Evolutionary conservation across 1,140 invertebrate genomes (phyloP).

Genomic region (Rhagoletis zephyria): DNA sequence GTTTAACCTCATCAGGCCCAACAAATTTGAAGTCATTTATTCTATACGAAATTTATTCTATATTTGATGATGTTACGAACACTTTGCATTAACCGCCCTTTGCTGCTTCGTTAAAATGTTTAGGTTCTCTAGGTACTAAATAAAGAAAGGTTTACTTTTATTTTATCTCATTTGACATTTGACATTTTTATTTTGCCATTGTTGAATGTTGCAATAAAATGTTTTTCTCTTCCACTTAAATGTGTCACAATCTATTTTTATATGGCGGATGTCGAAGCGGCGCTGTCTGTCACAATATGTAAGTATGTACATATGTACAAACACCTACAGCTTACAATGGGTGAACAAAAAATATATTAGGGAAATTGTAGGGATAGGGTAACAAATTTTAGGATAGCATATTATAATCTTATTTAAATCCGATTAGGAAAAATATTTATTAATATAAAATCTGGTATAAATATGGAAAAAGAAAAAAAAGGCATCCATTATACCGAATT

Average conservation of each 20-base stretch:
- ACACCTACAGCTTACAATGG: too few species aligned
- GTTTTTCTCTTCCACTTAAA: conserved; percentile 26
- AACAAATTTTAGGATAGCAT: too few species aligned
- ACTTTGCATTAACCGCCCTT: background rate
- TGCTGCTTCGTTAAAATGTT: background rate
- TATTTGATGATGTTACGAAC: conserved; percentile 26
- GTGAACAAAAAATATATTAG: too few species aligned
- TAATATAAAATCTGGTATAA: too few species aligned
- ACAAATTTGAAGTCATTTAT: conserved; percentile 41
- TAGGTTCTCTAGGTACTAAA: background rate
- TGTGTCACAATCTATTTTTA: conserved; percentile 4
- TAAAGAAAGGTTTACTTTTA: background rate
- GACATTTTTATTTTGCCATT: conserved; percentile 47
- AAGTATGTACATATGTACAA: background rate
- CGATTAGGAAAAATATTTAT: too few species aligned
- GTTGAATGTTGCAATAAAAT: conserved; percentile 31
- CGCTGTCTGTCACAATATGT: background rate
- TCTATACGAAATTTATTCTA: conserved; percentile 41
- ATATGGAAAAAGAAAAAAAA: too few species aligned
- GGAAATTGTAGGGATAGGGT: too few species aligned
- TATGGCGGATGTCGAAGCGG: background rate
- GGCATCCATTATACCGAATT: too few species aligned
- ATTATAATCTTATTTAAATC: too few species aligned
- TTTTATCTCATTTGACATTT: background rate
- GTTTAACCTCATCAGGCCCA: conserved; percentile 24